These are phyloP conservation scores for Pseudanteris insignis DNA, from an alignment of 2,888 invertebrate genomes.

Conservation along the genomic window DNA sequence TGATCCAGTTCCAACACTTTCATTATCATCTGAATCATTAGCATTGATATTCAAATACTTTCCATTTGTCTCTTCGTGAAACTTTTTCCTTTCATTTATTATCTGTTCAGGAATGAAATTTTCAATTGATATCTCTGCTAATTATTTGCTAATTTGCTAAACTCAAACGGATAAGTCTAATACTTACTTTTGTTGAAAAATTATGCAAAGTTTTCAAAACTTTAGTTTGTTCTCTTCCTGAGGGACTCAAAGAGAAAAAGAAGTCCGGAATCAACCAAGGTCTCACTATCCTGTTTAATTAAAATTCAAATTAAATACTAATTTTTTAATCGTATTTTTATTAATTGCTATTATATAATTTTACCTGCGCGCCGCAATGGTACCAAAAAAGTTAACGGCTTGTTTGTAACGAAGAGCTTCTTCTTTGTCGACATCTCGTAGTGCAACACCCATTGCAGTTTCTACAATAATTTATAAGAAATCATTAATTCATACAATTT, in stretches of 20 bases:
- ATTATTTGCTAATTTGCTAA: too few relatives aligned
- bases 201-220: conserved; percentile 18
- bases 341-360: neutral
- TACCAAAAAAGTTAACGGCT: conserved; percentile 26
- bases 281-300: conserved; percentile 15
- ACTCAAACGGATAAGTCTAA: too few relatives aligned
- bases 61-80: conserved; percentile 30
- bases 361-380: conserved; percentile 10
- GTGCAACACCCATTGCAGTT: conserved; percentile 52
- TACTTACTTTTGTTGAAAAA: conserved; percentile 40
- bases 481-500: neutral
- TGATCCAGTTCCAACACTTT: too few relatives aligned
- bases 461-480: conserved; percentile 53
- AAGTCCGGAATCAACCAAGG: conserved; percentile 19
- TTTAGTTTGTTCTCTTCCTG: conserved; percentile 12
- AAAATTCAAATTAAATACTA: too few relatives aligned
- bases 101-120: conserved; percentile 6
- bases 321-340: too few relatives aligned
- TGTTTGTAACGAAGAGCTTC: conserved; percentile 20
- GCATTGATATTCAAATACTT: conserved; percentile 10
- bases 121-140: too few relatives aligned
- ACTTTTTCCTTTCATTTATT: conserved; percentile 17
- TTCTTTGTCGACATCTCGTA: conserved; percentile 17
- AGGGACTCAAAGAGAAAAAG: conserved; percentile 5
- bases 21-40: conserved; percentile 5